phyloP scores from a whole-genome alignment of 2,888 invertebrate species.

The Epinotia brunnichana region DNA sequence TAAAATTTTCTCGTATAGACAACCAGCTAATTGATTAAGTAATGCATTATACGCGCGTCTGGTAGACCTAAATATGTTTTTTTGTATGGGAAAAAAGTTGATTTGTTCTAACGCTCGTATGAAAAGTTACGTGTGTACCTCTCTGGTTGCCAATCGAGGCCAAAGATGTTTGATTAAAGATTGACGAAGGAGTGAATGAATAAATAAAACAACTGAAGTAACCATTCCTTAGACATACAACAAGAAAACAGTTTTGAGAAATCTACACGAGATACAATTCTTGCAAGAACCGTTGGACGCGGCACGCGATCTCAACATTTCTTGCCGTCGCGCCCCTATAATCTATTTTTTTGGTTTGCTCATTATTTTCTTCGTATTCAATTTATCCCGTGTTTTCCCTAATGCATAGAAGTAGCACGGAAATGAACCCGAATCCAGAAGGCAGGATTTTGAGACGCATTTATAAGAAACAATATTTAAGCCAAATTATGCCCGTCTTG shows the following conservation, averaged over 20 bases:
- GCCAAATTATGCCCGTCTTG: not conserved
- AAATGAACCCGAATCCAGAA: no score
- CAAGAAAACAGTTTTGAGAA: not conserved
- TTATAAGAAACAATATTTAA: not conserved
- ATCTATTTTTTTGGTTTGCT: slow-evolving; percentile 22
- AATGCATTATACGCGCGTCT: no score
- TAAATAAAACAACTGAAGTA: not conserved
- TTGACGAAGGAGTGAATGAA: not conserved
- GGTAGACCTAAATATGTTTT: no score
- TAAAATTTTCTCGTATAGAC: not conserved
- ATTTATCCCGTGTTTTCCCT: not conserved
- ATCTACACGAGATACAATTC: not conserved
- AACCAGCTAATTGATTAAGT: no score
- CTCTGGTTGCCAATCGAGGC: not conserved
- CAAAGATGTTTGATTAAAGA: not conserved
- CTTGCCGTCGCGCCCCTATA: not conserved
- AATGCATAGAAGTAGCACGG: not conserved
- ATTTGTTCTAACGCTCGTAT: no score
- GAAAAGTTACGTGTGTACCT: no score
- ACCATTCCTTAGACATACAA: not conserved
- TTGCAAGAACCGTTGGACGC: not conserved
- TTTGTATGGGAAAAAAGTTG: no score
- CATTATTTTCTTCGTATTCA: slow-evolving; percentile 11
- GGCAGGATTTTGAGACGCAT: no score
- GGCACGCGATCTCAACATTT: slow-evolving; percentile 38